Evolutionary conservation across 2,797 vertebrate species (phyloP).

Genomic region (Selene dorsalis): DNA sequence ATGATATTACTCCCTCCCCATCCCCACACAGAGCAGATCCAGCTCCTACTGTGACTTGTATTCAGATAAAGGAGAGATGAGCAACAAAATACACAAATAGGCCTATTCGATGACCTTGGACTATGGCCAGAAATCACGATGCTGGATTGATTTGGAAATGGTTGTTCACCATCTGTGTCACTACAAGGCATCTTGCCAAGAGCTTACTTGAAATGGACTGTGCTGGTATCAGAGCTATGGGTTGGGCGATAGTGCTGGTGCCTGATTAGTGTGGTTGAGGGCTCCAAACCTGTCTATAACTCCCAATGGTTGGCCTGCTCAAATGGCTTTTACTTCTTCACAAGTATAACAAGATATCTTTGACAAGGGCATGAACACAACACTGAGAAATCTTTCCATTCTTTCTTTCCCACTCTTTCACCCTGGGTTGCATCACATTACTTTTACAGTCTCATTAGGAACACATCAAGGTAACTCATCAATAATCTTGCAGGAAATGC

Average conservation of each 20-base stretch:
- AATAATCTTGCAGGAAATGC: slow-evolving; percentile 34
- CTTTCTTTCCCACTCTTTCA: neutral
- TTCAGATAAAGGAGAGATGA: too few relatives aligned
- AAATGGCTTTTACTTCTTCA: neutral
- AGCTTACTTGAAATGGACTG: too few relatives aligned
- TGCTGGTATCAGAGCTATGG: too few relatives aligned
- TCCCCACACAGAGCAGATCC: too few relatives aligned
- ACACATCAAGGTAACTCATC: slow-evolving; percentile 17
- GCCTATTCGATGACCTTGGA: too few relatives aligned
- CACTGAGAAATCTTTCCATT: neutral
- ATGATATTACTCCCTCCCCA: too few relatives aligned
- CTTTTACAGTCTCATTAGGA: slow-evolving; percentile 35
- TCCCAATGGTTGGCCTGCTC: neutral
- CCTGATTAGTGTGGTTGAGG: neutral
- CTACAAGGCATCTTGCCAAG: too few relatives aligned
- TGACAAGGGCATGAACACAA: neutral
- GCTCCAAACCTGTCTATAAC: neutral
- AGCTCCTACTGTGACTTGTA: too few relatives aligned
- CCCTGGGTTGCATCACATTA: slow-evolving; percentile 11
- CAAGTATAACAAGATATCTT: neutral
- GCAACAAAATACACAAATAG: too few relatives aligned
- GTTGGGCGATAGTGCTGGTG: neutral
- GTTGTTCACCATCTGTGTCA: too few relatives aligned
- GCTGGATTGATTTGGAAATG: too few relatives aligned
- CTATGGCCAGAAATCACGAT: too few relatives aligned